These are phyloP conservation scores for Eupleurogrammus muticus DNA, from an alignment of 2,797 vertebrate genomes.

Conservation along the genomic window DNA sequence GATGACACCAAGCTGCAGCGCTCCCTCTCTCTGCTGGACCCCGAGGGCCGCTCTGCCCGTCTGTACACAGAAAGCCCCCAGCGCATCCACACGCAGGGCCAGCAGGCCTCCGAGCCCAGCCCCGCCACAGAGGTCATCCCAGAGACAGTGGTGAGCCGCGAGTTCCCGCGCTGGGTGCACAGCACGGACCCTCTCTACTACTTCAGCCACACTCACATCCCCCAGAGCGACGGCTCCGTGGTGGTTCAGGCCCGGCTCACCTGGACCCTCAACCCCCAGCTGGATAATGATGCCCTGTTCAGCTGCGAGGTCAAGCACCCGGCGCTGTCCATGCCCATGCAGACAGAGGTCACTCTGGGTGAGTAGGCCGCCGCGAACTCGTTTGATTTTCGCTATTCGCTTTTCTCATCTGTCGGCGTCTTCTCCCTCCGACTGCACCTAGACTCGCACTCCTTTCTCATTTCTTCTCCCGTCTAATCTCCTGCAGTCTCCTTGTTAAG, in stretches of 20 bases:
- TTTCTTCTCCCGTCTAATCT: constrained; percentile 41
- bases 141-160: constrained; percentile 95
- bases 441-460: constrained; percentile 6
- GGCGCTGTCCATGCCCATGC: constrained; percentile 98
- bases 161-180: constrained; percentile 97
- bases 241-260: constrained; percentile 95
- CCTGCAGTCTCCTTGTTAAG: constrained; percentile 38
- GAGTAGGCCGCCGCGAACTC: constrained; percentile 74
- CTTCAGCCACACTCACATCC: constrained; percentile 90
- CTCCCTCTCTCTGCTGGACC: constrained; percentile 89
- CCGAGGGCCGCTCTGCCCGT: constrained; percentile 77
- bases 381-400: neutral
- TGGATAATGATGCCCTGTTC: constrained; percentile 98
- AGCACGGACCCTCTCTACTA: constrained; percentile 93
- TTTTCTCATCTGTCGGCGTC: constrained; percentile 22
- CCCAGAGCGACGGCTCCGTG: constrained; percentile 94
- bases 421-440: neutral
- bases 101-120: constrained; percentile 83
- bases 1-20: constrained; percentile 96
- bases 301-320: constrained; percentile 99
- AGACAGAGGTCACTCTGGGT: constrained; percentile 95
- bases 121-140: constrained; percentile 91
- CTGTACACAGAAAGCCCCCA: constrained; percentile 84
- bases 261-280: constrained; percentile 97
- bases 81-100: constrained; percentile 77